Evolutionary conservation across 2,113 vertebrate species (phyloP).

Genomic region (Saccopteryx leptura): DNA sequence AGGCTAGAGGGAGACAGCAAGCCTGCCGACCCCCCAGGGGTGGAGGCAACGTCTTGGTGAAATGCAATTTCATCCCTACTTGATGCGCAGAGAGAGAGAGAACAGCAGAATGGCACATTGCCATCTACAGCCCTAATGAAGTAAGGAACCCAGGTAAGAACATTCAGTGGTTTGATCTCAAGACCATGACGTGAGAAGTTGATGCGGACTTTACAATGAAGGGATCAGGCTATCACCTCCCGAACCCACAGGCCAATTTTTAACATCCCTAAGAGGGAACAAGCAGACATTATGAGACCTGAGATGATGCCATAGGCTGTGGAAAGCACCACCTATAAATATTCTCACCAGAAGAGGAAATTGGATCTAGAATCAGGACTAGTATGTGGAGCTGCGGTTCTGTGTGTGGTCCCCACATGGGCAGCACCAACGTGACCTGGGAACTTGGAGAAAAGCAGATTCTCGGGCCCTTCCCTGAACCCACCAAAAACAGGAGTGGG

Average conservation of each 20-base stretch:
- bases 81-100: background rate
- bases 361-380: background rate
- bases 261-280: no score
- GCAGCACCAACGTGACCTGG: background rate
- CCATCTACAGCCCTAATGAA: background rate
- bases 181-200: background rate
- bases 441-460: background rate
- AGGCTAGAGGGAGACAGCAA: background rate
- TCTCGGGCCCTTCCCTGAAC: background rate
- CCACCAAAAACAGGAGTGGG: background rate
- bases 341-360: background rate
- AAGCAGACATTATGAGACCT: background rate
- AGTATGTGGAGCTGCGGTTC: fast-evolving
- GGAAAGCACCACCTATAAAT: background rate
- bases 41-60: background rate
- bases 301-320: background rate
- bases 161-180: background rate
- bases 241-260: background rate
- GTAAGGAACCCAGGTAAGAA: background rate
- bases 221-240: background rate
- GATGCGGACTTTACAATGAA: background rate
- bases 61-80: no score
- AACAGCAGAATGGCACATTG: fast-evolving
- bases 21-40: background rate
- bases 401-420: background rate